Base-by-base conservation (phyloP, 2,113 vertebrate genomes). In the Bos javanicus region DNA sequence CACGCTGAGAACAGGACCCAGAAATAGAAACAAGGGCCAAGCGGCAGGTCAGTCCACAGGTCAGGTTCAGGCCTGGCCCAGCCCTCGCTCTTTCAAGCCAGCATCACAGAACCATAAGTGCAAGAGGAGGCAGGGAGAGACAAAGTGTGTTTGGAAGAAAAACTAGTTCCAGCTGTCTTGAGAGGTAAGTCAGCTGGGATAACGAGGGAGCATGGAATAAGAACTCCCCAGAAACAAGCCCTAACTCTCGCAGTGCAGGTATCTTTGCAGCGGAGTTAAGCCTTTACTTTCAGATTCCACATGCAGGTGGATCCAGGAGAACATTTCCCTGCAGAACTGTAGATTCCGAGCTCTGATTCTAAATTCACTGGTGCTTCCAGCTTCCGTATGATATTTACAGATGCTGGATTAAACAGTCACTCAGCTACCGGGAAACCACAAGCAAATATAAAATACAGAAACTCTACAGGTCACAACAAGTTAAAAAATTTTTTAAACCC, bases 21-120 rank as follows among this genome's bases (percentile, higher is more conserved):
- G 94, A 95, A 97, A 96, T 67, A 96, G 95, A 59, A 64, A 50
- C 2, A 0, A 87, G 57, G 36, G 59, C 87, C 62, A 46, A n/a
- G 9, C 0, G n/a, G 90, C 78, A 36, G 92, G 90, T 50, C 87
- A 67, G 52, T 11, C 33, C 86, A 21, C 80, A 25, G 78, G 95
- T 90, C 95, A 91, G 59, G 28, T 50, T 30, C 82, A 50, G 39
- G 36, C 7, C 82, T 39, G 81, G 97, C 90, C 26, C 6, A 14
- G 80, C 95, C 81, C 56, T 28, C 17, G 0, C 56, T 28, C 81
- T 36, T 23, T 19, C 11, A 7, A 67, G 83, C 76, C 33, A 25
- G 52, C 5, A 13, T 39, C 59, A 21, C 87, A n/a, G 86, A 85
- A 57, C 87, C 95, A 8, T 43, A 67, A n/a, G 62, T 57, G 25